Evolutionary conservation across 64 coral and sea anemone genomes (phyloP), one percentile per base, ranked within the genome.

Genomic region (Montipora sp.): DNA sequence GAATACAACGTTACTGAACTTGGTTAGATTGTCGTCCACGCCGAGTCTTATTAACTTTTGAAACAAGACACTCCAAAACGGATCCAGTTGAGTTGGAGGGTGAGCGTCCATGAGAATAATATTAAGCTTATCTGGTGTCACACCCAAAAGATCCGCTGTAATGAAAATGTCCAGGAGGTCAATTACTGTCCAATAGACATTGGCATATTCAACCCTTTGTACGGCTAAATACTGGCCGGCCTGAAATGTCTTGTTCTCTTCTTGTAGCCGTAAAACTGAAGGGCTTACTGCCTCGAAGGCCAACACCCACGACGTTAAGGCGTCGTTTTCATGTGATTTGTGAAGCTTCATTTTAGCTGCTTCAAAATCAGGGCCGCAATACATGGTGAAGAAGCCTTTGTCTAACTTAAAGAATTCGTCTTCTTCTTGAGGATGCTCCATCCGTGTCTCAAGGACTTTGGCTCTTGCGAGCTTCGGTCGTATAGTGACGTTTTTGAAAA

Each of bases 121-220:
- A 8, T 87, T 87, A 13, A 87, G 84, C 22, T 75, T 75, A 8
- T 87, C 84, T 75, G 84, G 84, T 74, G 43, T 9, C n/a, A 87
- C 48, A 12, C 69, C 84, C 3, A 87, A 14, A 44, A 51, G 43
- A 11, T 87, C 67, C 22, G 84, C 44, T 3, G 84, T 87, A 47
- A 87, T 87, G 18, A 24, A 87, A 59, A 87, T 74, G 51, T 87
- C 84, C 68, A 87, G 18, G 6, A 87, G 19, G 2, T 87, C 84
- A 51, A 87, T 53, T 11, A 87, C 19, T 58, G 84, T 87, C 84
- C 84, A 87, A 20, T 87, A 87, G 19, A 87, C 84, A 71, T 75
- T 87, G 47, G 84, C 84, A 11, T 27, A 87, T 75, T 87, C 84
- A 9, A 44, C 44, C 84, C 84, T 87, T 87, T 87, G 46, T 53